A percentile compares a stretch with the other conserved stretches of the same genome.
These are phyloP conservation scores for Mesorhabditis spiculigera DNA, from an alignment of 2,888 invertebrate species.

Conservation along the genomic window DNA sequence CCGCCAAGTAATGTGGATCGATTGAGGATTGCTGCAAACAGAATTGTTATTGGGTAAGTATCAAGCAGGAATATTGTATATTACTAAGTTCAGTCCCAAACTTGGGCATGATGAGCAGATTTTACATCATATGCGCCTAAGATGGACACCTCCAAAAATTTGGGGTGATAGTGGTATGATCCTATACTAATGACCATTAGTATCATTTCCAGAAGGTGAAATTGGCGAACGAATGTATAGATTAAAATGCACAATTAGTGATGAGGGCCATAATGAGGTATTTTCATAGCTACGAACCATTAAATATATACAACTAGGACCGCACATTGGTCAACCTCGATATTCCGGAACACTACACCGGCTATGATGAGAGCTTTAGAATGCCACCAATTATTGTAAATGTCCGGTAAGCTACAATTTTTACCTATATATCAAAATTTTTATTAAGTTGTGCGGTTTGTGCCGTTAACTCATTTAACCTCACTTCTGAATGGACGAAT, in stretches of 20 bases:
- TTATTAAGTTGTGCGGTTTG: neutral
- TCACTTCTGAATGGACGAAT: neutral
- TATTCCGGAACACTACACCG: slow-evolving; percentile 2
- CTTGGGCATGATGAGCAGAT: neutral
- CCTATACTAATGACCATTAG: neutral
- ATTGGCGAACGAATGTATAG: neutral
- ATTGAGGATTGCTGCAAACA: neutral
- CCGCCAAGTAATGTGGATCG: neutral
- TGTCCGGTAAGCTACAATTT: neutral
- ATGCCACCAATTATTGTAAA: neutral
- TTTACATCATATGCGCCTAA: neutral
- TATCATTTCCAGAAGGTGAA: neutral
- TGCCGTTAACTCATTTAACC: neutral
- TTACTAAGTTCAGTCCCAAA: neutral
- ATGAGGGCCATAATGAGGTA: neutral
- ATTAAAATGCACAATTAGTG: neutral
- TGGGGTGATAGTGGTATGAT: neutral
- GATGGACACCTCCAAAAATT: neutral
- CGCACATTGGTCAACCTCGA: neutral
- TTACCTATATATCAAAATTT: neutral
- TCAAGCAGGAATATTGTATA: neutral
- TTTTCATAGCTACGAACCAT: neutral
- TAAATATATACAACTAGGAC: neutral
- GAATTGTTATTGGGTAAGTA: neutral
- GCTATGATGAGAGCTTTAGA: slow-evolving; percentile 3